phyloP scores from a whole-genome alignment of 2,888 invertebrate species.

The Parascotia fuliginaria region DNA sequence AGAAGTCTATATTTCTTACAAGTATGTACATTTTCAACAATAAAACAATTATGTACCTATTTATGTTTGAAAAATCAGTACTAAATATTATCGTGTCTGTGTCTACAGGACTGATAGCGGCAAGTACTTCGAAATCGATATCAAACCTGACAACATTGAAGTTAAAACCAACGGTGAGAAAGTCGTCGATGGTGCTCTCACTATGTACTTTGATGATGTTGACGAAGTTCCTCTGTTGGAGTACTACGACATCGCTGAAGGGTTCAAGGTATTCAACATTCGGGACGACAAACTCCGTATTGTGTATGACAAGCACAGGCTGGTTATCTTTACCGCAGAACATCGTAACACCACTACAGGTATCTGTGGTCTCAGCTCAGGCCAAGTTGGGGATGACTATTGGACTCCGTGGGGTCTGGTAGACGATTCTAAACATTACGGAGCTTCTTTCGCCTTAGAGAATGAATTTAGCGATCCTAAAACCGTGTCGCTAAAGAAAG shows the following conservation, averaged over 20 bases:
- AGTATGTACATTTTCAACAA: constrained; percentile 62
- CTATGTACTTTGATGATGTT: constrained; percentile 73
- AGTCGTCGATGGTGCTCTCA: constrained; percentile 60
- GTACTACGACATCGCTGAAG: constrained; percentile 74
- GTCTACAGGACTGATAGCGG: constrained; percentile 58
- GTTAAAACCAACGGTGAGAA: constrained; percentile 75
- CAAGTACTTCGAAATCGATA: constrained; percentile 65
- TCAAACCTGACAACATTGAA: constrained; percentile 60
- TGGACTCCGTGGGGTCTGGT: constrained; percentile 85
- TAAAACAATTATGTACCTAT: too few relatives aligned
- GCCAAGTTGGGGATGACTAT: constrained; percentile 86
- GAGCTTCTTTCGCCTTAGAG: constrained; percentile 85
- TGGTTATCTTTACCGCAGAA: constrained; percentile 68
- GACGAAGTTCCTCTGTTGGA: constrained; percentile 65
- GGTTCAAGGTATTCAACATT: constrained; percentile 23
- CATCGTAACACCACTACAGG: constrained; percentile 86
- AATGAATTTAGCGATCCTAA: constrained; percentile 72
- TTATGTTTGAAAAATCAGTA: background rate
- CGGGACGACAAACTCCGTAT: constrained; percentile 73
- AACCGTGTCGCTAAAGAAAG: constrained; percentile 68
- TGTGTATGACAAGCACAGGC: constrained; percentile 85
- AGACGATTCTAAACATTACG: constrained; percentile 81
- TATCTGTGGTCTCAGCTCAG: constrained; percentile 88
- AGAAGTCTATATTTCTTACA: constrained; percentile 75
- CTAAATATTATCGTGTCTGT: background rate